Percentiles rank a stretch among this genome's conserved stretches.
Conservation (phyloP, 1,140 invertebrate species). For the Idris sp. region DNA sequence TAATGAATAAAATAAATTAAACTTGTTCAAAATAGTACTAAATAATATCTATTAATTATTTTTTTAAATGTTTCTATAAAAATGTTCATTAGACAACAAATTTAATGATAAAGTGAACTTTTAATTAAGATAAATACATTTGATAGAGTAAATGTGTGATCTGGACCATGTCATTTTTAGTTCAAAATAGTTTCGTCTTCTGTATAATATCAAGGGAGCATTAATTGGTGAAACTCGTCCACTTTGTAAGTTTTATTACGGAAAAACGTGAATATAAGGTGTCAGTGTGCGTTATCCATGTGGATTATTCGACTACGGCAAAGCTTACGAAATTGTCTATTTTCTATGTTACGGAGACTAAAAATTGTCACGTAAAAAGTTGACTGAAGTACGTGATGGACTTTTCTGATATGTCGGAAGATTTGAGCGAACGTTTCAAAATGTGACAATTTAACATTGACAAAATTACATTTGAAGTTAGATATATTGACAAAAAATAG, state of each 20-base stretch:
- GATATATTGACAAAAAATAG: slow-evolving; percentile 6
- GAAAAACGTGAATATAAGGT: slow-evolving; percentile 7
- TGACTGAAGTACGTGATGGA: slow-evolving; percentile 39
- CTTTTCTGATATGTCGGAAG: slow-evolving; percentile 16
- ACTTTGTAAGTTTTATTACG: slow-evolving; percentile 24
- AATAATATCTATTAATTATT: too few relatives aligned
- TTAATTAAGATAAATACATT: neutral
- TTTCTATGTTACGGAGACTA: slow-evolving; percentile 12
- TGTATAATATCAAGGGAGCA: slow-evolving; percentile 14
- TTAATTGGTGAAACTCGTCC: slow-evolving; percentile 27
- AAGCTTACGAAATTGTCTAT: slow-evolving; percentile 14
- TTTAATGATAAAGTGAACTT: neutral
- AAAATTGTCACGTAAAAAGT: slow-evolving; percentile 51
- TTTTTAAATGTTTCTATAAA: too few relatives aligned
- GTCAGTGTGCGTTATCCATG: slow-evolving; percentile 1
- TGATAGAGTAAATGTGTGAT: slow-evolving; percentile 7
- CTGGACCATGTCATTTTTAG: slow-evolving; percentile 17
- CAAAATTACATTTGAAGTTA: slow-evolving; percentile 6
- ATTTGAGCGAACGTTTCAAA: slow-evolving; percentile 28
- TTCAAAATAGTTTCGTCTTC: slow-evolving; percentile 15
- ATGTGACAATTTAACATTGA: slow-evolving; percentile 22
- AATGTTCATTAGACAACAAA: neutral
- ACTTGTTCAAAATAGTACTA: too few relatives aligned
- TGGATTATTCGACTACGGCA: slow-evolving; percentile 11
- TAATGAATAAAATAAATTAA: too few relatives aligned